Conservation (phyloP, 2,888 invertebrate species). For the Anthophora plumipes region DNA sequence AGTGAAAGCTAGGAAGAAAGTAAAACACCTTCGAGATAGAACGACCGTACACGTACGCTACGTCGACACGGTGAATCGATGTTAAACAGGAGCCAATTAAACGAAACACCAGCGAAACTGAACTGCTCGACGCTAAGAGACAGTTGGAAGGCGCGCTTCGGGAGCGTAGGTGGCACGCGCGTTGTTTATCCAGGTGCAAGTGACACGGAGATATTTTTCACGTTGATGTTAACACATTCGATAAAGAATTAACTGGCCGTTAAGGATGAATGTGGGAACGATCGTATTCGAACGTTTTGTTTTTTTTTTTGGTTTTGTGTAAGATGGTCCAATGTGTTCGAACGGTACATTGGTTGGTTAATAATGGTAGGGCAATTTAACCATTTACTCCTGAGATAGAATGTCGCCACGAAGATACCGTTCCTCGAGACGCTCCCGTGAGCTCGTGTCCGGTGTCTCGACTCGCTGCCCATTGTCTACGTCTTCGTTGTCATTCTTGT, state of each 20-base stretch:
- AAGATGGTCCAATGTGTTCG: conserved; percentile 45
- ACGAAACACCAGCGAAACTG: conserved; percentile 27
- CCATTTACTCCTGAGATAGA: conserved; percentile 64
- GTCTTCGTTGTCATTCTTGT: conserved; percentile 54
- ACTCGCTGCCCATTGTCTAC: conserved; percentile 74
- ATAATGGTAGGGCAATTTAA: conserved; percentile 75
- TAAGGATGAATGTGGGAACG: conserved; percentile 19
- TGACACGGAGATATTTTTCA: conserved; percentile 30
- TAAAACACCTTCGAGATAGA: conserved; percentile 5
- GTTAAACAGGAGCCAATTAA: conserved; percentile 41
- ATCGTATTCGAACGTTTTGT: conserved; percentile 27
- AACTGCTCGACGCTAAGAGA: conserved; percentile 4
- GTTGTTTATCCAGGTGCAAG: conserved; percentile 53
- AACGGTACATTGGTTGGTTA: conserved; percentile 72
- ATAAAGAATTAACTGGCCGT: no score
- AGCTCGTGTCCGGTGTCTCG: conserved; percentile 80
- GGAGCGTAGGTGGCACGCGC: conserved; percentile 28
- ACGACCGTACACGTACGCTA: neutral
- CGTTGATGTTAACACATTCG: neutral
- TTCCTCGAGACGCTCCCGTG: conserved; percentile 78
- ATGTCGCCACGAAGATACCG: conserved; percentile 75
- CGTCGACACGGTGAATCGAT: conserved; percentile 23
- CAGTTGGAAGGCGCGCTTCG: conserved; percentile 3
- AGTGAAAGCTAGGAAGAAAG: conserved; percentile 19
- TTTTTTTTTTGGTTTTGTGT: no score